Percentiles rank a stretch among this genome's conserved stretches.
Evolutionary conservation across 2,113 vertebrate species (phyloP).

Genomic region (Malurus elegans): DNA sequence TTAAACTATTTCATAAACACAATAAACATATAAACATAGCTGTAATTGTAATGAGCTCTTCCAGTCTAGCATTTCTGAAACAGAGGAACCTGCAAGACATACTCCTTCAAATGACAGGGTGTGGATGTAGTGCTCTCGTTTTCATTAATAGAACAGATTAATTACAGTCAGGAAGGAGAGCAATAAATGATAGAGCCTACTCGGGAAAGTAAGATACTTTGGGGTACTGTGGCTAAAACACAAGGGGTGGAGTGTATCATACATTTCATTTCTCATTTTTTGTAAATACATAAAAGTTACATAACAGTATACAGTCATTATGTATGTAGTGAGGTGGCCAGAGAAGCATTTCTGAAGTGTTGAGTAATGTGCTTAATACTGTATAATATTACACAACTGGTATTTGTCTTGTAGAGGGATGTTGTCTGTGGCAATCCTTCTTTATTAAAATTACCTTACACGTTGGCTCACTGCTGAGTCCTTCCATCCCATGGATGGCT

Average conservation of each 20-base stretch:
- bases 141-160: neutral
- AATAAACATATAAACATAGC: neutral
- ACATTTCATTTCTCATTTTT: neutral
- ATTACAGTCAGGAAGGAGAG: neutral
- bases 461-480: constrained; percentile 20
- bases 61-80: neutral
- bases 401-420: constrained; percentile 25
- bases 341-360: neutral
- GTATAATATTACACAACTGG: neutral
- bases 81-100: neutral
- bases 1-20: neutral
- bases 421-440: constrained; percentile 18
- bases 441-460: constrained; percentile 36
- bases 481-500: constrained; percentile 45
- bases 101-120: constrained; percentile 13
- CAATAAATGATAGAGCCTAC: neutral
- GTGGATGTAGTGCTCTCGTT: neutral
- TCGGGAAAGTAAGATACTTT: neutral
- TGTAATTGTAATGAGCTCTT: neutral
- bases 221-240: neutral
- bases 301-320: neutral
- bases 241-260: neutral
- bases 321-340: neutral
- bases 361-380: constrained; percentile 20
- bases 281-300: neutral